phyloP scores from a whole-genome alignment of 2,888 invertebrate species.

The Crepidodera aurea region DNA sequence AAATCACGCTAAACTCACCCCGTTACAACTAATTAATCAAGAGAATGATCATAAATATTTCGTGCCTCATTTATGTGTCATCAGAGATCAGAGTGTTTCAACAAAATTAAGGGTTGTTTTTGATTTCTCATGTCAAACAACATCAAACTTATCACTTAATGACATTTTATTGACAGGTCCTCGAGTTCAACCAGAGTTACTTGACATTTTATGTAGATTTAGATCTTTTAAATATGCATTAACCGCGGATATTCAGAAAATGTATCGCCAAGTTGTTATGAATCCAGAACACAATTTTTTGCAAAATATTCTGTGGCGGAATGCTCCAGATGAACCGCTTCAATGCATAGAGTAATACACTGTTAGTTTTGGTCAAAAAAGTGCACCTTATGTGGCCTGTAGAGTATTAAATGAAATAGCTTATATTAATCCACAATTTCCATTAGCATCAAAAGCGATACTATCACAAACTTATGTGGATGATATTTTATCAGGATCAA shows the following conservation, averaged over 20 bases:
- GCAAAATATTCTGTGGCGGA: conserved; percentile 31
- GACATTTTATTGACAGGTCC: conserved; percentile 21
- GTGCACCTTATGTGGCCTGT: conserved; percentile 29
- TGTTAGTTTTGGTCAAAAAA: conserved; percentile 30
- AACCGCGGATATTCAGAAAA: conserved; percentile 21
- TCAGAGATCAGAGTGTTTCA: conserved; percentile 25
- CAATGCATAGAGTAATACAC: conserved; percentile 27
- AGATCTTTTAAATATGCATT: conserved; percentile 25
- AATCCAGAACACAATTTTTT: conserved; percentile 7
- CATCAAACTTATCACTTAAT: conserved; percentile 19
- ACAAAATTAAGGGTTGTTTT: conserved; percentile 37
- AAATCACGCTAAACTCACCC: too few relatives aligned
- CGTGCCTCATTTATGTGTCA: conserved; percentile 31
- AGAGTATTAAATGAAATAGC: conserved; percentile 2
- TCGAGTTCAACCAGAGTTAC: conserved; percentile 29
- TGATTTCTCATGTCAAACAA: conserved; percentile 22
- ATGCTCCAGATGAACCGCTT: conserved; percentile 6
- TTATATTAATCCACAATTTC: not conserved
- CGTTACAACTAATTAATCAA: not conserved
- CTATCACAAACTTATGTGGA: conserved; percentile 32
- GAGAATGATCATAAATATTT: conserved; percentile 20
- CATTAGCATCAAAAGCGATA: conserved; percentile 20
- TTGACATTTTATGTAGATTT: conserved; percentile 27
- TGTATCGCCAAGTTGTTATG: conserved; percentile 24
- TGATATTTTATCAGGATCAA: conserved; percentile 29